Evolutionary conservation across 2,113 vertebrate species (phyloP).

Genomic region (Puffinus mauretanicus): DNA sequence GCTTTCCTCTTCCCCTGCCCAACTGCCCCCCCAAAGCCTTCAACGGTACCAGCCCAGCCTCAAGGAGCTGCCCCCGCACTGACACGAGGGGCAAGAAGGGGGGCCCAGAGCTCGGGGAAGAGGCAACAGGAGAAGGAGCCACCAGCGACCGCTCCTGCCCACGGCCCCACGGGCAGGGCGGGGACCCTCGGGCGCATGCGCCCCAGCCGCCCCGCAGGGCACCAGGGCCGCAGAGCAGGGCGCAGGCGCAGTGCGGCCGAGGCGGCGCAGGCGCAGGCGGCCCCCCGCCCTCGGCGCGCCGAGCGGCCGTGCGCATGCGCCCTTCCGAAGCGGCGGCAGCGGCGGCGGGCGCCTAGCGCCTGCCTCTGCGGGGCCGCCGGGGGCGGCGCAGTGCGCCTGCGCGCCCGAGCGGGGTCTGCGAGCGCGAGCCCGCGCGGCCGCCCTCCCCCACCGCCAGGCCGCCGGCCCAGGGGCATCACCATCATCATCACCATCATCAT

Average conservation of each 20-base stretch:
- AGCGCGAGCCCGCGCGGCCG: not conserved
- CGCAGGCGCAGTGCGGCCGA: not conserved
- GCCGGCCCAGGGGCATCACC: not conserved
- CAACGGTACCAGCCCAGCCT: rapidly evolving
- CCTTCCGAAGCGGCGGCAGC: not conserved
- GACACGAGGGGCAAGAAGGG: rapidly evolving
- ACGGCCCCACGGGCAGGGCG: rapidly evolving
- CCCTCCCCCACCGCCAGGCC: not conserved
- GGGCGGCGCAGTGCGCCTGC: not conserved
- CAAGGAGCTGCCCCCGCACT: not conserved
- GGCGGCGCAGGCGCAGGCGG: not conserved
- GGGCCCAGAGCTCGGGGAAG: not conserved
- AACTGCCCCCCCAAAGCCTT: not conserved
- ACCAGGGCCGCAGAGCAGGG: not conserved
- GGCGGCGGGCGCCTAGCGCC: not conserved
- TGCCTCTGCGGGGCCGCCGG: not conserved
- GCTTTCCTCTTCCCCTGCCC: not conserved
- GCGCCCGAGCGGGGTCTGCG: not conserved
- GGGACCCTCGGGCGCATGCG: not conserved
- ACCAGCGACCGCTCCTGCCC: rapidly evolving
- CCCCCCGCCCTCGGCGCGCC: too few species aligned
- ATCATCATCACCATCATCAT: not conserved
- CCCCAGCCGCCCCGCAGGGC: not conserved
- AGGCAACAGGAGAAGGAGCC: rapidly evolving
- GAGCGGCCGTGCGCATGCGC: not conserved